Evolutionary conservation across 2,113 vertebrate species (phyloP).

Genomic region (Baryphthengus martii): DNA sequence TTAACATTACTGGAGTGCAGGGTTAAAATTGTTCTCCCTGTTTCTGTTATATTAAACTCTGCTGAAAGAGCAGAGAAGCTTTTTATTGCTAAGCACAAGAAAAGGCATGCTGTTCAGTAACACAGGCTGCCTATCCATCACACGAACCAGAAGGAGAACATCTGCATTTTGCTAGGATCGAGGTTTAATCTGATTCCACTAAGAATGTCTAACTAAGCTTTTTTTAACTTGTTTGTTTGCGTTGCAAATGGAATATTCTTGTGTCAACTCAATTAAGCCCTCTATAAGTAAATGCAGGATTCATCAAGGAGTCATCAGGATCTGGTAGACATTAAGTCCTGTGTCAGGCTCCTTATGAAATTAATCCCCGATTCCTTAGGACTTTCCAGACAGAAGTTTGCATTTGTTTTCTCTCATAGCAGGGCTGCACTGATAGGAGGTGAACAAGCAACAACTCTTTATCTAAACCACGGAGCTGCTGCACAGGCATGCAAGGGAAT

Average conservation of each 20-base stretch:
- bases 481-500: accelerated
- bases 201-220: not conserved
- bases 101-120: not conserved
- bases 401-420: conserved; percentile 17
- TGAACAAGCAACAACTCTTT: not conserved
- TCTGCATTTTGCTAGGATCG: not conserved
- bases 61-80: not conserved
- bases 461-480: conserved; percentile 13
- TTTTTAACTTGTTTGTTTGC: not conserved
- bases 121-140: not conserved
- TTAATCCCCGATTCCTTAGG: not conserved
- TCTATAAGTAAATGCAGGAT: not conserved
- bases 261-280: not conserved
- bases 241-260: not conserved
- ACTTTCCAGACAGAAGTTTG: not conserved
- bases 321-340: not conserved
- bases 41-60: not conserved
- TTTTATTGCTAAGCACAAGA: not conserved
- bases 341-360: not conserved
- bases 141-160: not conserved
- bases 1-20: not conserved
- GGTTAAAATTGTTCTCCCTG: not conserved
- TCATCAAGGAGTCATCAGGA: not conserved
- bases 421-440: not conserved
- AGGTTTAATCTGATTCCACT: not conserved